These are phyloP conservation scores for Pammene aurita DNA, from an alignment of 2,888 invertebrate genomes.

Conservation along the genomic window DNA sequence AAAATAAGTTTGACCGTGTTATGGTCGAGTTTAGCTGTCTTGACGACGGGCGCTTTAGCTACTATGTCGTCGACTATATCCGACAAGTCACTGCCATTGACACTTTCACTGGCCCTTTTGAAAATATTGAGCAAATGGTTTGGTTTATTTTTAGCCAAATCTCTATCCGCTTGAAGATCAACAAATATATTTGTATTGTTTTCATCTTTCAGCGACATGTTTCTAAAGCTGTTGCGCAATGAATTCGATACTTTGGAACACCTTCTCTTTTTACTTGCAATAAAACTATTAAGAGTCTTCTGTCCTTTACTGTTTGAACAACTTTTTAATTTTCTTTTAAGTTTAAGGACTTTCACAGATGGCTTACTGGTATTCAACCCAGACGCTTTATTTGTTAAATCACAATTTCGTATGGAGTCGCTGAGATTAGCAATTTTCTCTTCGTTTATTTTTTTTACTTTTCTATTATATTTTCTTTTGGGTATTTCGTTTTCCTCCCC, in stretches of 20 bases:
- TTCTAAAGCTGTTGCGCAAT: slow-evolving; percentile 57
- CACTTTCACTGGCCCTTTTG: slow-evolving; percentile 54
- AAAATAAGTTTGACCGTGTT: slow-evolving; percentile 69
- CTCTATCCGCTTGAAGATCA: slow-evolving; percentile 41
- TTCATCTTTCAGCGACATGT: slow-evolving; percentile 54
- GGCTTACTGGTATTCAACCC: slow-evolving; percentile 59
- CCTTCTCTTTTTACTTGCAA: slow-evolving; percentile 64
- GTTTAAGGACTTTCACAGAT: slow-evolving; percentile 69
- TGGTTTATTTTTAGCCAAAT: slow-evolving; percentile 50
- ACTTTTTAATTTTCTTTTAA: slow-evolving; percentile 71
- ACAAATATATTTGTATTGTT: slow-evolving; percentile 27
- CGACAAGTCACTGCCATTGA: slow-evolving; percentile 64
- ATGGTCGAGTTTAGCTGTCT: slow-evolving; percentile 66
- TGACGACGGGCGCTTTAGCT: slow-evolving; percentile 55
- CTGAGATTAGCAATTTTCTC: slow-evolving; percentile 52
- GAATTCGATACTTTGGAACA: slow-evolving; percentile 53
- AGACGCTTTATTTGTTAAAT: slow-evolving; percentile 49
- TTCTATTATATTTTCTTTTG: slow-evolving; percentile 71
- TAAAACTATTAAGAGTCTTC: slow-evolving; percentile 72
- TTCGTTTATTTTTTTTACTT: slow-evolving; percentile 57
- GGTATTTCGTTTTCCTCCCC: slow-evolving; percentile 60
- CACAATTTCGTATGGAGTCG: slow-evolving; percentile 57
- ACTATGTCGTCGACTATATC: slow-evolving; percentile 72
- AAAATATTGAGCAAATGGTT: slow-evolving; percentile 58
- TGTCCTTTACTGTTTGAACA: slow-evolving; percentile 59